Evolutionary conservation across 92 coral and sea anemone species (phyloP).

Genomic region (Paragorgia papillata): DNA sequence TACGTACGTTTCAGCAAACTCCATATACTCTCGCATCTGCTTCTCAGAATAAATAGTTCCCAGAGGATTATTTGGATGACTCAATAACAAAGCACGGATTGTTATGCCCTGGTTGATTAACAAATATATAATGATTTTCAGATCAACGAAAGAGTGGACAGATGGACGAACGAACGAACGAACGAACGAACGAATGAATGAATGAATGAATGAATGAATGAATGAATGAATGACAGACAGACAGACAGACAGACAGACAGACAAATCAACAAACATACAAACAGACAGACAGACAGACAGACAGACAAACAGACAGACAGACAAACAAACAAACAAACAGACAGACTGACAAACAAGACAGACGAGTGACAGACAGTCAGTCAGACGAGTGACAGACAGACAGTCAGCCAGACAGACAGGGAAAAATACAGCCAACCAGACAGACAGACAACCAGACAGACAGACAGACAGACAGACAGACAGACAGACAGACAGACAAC

Average conservation of each 20-base stretch:
- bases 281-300: background rate
- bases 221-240: background rate
- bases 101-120: slow-evolving; percentile 57
- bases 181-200: too few species aligned
- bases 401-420: too few species aligned
- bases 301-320: background rate
- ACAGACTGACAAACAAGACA: background rate
- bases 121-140: background rate
- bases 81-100: slow-evolving; percentile 74
- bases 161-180: background rate
- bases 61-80: slow-evolving; percentile 83
- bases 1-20: slow-evolving; percentile 83
- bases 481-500: background rate
- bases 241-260: background rate
- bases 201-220: background rate
- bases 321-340: background rate
- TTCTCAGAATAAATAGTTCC: slow-evolving; percentile 73
- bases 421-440: background rate
- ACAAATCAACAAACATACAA: background rate
- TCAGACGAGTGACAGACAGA: background rate
- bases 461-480: background rate
- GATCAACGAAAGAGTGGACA: background rate
- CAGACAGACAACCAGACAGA: background rate
- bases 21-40: slow-evolving; percentile 64
- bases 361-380: background rate